Evolutionary conservation across 2,888 invertebrate genomes (phyloP).

Genomic region (Acrobasis suavella): DNA sequence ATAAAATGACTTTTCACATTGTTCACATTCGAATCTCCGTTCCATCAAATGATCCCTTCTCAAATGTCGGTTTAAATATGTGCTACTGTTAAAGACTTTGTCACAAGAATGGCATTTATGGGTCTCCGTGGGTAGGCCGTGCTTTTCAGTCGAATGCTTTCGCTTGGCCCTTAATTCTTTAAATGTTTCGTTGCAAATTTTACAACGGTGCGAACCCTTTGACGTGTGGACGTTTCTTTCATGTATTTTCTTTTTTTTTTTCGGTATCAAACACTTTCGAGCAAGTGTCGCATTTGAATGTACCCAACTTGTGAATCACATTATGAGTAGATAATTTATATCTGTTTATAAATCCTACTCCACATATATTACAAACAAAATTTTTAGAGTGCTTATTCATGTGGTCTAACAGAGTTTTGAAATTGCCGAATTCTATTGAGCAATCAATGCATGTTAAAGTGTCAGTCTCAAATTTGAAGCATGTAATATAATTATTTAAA

Average conservation of each 20-base stretch:
- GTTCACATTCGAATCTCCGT: conserved; percentile 39
- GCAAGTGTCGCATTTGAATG: conserved; percentile 45
- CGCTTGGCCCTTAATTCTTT: conserved; percentile 27
- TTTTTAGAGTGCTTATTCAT: conserved; percentile 49
- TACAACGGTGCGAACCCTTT: conserved; percentile 41
- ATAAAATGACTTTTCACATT: conserved; percentile 46
- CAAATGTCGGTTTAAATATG: conserved; percentile 39
- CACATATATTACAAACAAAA: conserved; percentile 46
- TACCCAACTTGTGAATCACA: conserved; percentile 33
- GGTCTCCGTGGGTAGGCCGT: conserved; percentile 18
- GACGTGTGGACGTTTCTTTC: conserved; percentile 32
- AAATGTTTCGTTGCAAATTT: conserved; percentile 28
- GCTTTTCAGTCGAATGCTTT: conserved; percentile 31
- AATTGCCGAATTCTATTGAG: conserved; percentile 35
- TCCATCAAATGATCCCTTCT: conserved; percentile 55
- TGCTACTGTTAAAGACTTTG: conserved; percentile 38
- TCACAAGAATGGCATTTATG: conserved; percentile 48
- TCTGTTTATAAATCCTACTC: conserved; percentile 39
- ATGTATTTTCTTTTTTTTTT: conserved; percentile 41
- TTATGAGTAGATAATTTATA: conserved; percentile 29
- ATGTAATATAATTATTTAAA: conserved; percentile 48
- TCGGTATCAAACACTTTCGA: conserved; percentile 40
- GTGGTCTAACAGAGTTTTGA: conserved; percentile 46
- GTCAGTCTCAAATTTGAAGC: conserved; percentile 50
- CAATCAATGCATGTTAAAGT: conserved; percentile 41